phyloP scores from a whole-genome alignment of 2,113 vertebrate genomes.

The Lichenostomus cassidix region DNA sequence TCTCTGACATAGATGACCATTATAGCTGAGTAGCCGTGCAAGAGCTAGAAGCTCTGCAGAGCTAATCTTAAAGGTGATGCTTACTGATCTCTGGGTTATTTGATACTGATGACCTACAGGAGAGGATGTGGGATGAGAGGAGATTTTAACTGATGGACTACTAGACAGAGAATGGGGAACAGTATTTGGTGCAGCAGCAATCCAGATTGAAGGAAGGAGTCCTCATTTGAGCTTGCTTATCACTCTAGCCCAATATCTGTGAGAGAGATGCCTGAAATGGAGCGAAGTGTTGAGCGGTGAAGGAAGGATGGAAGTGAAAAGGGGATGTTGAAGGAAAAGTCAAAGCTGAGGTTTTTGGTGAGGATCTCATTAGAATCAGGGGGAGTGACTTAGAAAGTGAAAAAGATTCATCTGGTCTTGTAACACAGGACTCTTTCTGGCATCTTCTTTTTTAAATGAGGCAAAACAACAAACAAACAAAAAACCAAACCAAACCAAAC shows the following conservation, averaged over 20 bases:
- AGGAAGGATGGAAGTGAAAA: neutral
- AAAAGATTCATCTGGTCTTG: neutral
- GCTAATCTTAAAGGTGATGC: neutral
- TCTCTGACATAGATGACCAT: neutral
- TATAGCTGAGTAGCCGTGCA: neutral
- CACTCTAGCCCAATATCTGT: neutral
- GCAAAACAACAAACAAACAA: neutral
- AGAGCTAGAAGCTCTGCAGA: neutral
- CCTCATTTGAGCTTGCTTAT: neutral
- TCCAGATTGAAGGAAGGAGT: neutral
- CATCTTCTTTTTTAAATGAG: neutral
- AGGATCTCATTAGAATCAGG: neutral
- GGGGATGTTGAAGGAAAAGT: neutral
- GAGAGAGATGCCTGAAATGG: neutral
- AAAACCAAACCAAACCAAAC: no score
- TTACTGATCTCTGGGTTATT: neutral
- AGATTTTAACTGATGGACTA: neutral
- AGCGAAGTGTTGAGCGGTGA: neutral
- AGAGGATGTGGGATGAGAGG: neutral
- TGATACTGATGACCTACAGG: no score
- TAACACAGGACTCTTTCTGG: neutral
- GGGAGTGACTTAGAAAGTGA: neutral
- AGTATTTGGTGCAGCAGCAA: no score
- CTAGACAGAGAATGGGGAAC: neutral
- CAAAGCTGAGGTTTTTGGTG: neutral